Evolutionary conservation across 2,797 vertebrate species (phyloP).

Genomic region (Scleropages formosus): DNA sequence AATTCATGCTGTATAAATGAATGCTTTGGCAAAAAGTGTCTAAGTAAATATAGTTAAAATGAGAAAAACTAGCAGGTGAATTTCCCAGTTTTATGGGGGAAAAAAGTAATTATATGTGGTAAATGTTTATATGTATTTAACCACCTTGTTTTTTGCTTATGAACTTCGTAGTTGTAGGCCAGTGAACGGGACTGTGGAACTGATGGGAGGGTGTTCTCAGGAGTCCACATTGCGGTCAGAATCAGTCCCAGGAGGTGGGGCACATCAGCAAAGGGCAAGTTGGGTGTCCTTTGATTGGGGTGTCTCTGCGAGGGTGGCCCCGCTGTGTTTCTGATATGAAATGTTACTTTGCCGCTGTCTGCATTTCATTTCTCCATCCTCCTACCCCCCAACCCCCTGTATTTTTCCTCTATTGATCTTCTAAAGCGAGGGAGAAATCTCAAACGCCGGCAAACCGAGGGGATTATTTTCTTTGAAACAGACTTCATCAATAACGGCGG

Average conservation of each 20-base stretch:
- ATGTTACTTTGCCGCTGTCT: constrained; percentile 28
- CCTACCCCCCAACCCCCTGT: constrained; percentile 21
- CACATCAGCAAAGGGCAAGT: not conserved
- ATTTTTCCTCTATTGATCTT: constrained; percentile 48
- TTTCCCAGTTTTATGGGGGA: not conserved
- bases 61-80: not conserved
- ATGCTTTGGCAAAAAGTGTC: no score
- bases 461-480: constrained; percentile 54
- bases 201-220: no score
- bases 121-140: not conserved
- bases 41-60: no score
- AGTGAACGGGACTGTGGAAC: no score
- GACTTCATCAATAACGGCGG: constrained; percentile 50
- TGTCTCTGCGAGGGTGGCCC: not conserved
- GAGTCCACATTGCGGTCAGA: not conserved
- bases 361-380: constrained; percentile 30
- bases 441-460: constrained; percentile 57
- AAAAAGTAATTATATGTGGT: not conserved
- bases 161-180: no score
- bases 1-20: no score
- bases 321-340: not conserved
- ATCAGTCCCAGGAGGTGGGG: no score
- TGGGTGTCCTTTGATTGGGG: constrained; percentile 8
- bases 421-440: constrained; percentile 55
- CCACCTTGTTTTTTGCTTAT: not conserved